Base-by-base conservation (phyloP, 2,888 invertebrate species). In the Alloscopus bannaensis region DNA sequence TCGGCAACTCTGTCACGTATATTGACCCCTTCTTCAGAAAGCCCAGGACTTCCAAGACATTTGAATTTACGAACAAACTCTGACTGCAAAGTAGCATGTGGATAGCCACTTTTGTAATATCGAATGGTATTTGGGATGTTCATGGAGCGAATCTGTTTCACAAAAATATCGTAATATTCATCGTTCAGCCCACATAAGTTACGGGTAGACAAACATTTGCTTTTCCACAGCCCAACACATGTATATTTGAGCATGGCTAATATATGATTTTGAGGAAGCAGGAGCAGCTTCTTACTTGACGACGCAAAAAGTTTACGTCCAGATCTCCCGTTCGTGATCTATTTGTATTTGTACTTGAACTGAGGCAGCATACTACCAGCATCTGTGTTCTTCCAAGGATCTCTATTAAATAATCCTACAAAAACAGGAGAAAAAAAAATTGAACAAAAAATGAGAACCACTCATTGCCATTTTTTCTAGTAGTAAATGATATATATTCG, bases 331-430 rank as follows among this genome's bases (percentile, higher is more conserved):
- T 62, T 66, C 72, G 26, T 26, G 75, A 71, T 13, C 64, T 40
- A 26, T 76, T 80, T 29, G 78, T 76, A 47, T 77, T 82, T 29
- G 78, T 76, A 47, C 79, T 82, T 20, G 84, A 83, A 79, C 83
- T 89, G 84, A 95, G 89, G 88, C 95, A 95, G 87, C 95, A 94
- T 26, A 98, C 93, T 88, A 98, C 98, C 88, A 95, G 94, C 62
- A 95, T 89, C 88, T 94, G 93, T 36, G 96, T 96, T 80, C 97
- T 92, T 3, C 96, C 91, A 77, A 98, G 87, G 1, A 95, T 95
- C 88, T 98, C 98, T 78, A 98, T 92, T 4, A 98, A 91, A 40
- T 96, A 96, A 88, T 98, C 98, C 93, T 94, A 88, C 8, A 89
- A 89, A 83, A 80, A 81, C 83, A 73, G 47, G 31, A 59, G 47